These are phyloP conservation scores for Microctonus brassicae DNA, from an alignment of 2,888 invertebrate species.

Conservation along the genomic window DNA sequence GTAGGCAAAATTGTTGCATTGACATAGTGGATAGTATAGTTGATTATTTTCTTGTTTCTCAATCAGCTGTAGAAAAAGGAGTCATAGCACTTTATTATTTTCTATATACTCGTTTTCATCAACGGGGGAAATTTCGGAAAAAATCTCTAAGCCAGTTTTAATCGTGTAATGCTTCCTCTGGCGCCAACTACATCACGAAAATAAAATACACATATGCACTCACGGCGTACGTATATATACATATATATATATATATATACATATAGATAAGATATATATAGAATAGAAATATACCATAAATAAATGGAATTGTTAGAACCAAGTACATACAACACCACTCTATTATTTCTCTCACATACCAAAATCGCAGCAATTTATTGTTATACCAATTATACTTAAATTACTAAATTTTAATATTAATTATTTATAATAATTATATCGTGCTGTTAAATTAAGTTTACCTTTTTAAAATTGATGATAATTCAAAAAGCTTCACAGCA, in stretches of 20 bases:
- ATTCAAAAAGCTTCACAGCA: background rate
- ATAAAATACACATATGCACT: conserved; percentile 1
- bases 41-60: conserved; percentile 8
- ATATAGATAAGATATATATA: background rate
- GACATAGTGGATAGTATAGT: conserved; percentile 70
- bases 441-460: background rate
- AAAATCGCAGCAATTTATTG: background rate
- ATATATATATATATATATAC: no score
- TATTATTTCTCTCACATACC: background rate
- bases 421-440: background rate
- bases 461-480: background rate
- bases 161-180: conserved; percentile 3
- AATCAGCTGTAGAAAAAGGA: conserved; percentile 21
- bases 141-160: background rate
- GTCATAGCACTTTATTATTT: background rate
- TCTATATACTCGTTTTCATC: conserved; percentile 1
- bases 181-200: conserved; percentile 1
- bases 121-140: background rate
- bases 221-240: background rate
- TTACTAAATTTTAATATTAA: background rate
- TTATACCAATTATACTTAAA: no score
- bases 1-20: conserved; percentile 83
- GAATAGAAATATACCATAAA: no score
- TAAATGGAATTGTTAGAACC: background rate
- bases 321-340: background rate